Percentiles rank a stretch among this genome's conserved stretches.
Conservation (phyloP, 1,140 invertebrate genomes). For the Bacillus rossius region DNA sequence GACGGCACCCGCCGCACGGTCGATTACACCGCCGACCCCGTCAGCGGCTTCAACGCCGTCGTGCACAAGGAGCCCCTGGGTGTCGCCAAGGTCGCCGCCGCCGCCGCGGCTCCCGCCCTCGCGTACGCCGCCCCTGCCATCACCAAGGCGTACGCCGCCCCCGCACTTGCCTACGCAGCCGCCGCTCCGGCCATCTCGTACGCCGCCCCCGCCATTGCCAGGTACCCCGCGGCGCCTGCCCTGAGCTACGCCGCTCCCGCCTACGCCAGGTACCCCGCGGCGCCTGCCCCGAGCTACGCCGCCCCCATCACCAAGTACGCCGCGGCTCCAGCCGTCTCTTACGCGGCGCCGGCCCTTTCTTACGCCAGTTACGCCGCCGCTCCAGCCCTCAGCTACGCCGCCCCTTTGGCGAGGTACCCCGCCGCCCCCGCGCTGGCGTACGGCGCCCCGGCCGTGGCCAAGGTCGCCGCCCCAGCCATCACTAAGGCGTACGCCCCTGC, state of each 20-base stretch:
- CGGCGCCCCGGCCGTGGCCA: background rate
- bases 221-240: background rate
- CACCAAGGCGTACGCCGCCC: background rate
- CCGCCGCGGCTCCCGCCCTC: constrained; percentile 8
- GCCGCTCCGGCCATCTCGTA: background rate
- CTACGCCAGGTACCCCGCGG: constrained; percentile 31
- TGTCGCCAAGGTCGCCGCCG: constrained; percentile 35
- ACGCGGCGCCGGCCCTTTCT: constrained; percentile 54
- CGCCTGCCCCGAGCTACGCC: constrained; percentile 17
- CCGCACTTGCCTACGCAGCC: background rate
- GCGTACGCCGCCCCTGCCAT: background rate
- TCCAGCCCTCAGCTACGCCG: constrained; percentile 22
- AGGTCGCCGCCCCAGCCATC: background rate
- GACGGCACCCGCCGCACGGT: constrained; percentile 20
- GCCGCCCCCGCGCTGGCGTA: background rate
- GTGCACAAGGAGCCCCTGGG: constrained; percentile 37
- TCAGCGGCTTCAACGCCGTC: constrained; percentile 24
- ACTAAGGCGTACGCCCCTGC: background rate
- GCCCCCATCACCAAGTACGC: constrained; percentile 33
- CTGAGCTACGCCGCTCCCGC: constrained; percentile 20
- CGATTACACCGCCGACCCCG: constrained; percentile 19
- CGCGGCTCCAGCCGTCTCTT: constrained; percentile 42
- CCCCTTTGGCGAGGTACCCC: background rate
- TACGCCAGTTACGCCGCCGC: constrained; percentile 40
- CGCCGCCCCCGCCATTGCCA: background rate